A percentile compares a stretch with the other conserved stretches of the same genome.
phyloP scores from a whole-genome alignment of 2,888 invertebrate species.

The Tridacna crocea region DNA sequence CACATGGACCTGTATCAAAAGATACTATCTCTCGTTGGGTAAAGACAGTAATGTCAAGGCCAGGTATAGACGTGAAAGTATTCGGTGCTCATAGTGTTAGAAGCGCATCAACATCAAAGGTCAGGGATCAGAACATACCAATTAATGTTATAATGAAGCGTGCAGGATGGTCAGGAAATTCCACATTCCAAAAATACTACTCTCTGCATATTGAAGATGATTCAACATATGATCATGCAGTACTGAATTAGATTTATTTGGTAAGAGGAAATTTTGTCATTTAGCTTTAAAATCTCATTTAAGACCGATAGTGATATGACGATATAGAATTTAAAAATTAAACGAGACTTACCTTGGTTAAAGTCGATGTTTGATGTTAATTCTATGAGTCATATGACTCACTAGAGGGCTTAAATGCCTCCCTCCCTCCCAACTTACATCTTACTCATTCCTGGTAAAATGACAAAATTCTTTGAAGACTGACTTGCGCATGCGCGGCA shows the following conservation, averaged over 20 bases:
- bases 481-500: no score
- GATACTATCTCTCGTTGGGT: conserved; percentile 19
- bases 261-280: conserved; percentile 9
- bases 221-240: conserved; percentile 15
- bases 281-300: conserved; percentile 16
- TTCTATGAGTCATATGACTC: not conserved
- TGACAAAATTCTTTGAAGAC: not conserved
- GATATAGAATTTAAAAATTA: not conserved
- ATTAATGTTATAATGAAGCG: conserved; percentile 13
- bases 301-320: not conserved
- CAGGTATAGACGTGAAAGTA: conserved; percentile 19
- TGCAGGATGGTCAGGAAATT: conserved; percentile 11
- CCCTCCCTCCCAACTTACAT: not conserved
- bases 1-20: conserved; percentile 17
- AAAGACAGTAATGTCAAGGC: conserved; percentile 13
- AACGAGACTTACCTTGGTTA: no score
- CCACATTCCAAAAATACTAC: conserved; percentile 13
- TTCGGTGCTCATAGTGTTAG: conserved; percentile 24
- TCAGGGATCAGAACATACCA: conserved; percentile 13
- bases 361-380: no score
- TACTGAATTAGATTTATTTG: not conserved
- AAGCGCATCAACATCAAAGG: conserved; percentile 25
- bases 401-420: not conserved
- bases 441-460: not conserved
- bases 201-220: conserved; percentile 10